Conservation (phyloP, 2,113 vertebrate species). For the Chloropsis cyanopogon region DNA sequence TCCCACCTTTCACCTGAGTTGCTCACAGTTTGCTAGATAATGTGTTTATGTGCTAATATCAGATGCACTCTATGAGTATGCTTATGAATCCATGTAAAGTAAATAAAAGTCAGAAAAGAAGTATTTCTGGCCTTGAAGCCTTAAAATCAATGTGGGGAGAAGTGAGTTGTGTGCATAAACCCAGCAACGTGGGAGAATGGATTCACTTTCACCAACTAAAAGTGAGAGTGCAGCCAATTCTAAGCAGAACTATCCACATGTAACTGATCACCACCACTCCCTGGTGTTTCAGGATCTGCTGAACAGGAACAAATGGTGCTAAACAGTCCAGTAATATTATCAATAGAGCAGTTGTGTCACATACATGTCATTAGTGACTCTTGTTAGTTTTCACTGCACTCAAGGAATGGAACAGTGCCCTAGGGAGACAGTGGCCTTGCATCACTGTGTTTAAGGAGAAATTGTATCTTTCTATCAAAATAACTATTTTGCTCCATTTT, state of each 20-base stretch:
- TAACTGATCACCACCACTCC: neutral
- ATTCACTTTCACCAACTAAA: neutral
- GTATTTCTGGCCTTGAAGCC: neutral
- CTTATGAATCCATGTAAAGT: neutral
- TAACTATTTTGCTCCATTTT: neutral
- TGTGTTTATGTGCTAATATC: neutral
- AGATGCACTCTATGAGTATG: neutral
- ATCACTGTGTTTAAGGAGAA: neutral
- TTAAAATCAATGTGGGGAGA: neutral
- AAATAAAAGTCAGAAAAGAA: slow-evolving; percentile 7
- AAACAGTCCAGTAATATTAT: neutral
- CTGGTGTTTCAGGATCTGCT: neutral
- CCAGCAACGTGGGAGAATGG: neutral
- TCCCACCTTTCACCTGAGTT: neutral
- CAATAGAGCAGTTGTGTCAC: neutral
- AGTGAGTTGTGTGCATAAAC: neutral
- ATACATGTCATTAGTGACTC: neutral
- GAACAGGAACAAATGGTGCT: neutral
- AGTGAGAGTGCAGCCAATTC: neutral
- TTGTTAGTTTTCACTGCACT: neutral
- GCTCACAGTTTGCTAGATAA: neutral
- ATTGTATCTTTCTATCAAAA: neutral
- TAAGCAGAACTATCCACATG: rapidly evolving
- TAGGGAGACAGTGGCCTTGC: neutral
- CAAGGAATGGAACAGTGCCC: neutral